phyloP scores from a whole-genome alignment of 2,113 vertebrate genomes.

The Chunga burmeisteri region DNA sequence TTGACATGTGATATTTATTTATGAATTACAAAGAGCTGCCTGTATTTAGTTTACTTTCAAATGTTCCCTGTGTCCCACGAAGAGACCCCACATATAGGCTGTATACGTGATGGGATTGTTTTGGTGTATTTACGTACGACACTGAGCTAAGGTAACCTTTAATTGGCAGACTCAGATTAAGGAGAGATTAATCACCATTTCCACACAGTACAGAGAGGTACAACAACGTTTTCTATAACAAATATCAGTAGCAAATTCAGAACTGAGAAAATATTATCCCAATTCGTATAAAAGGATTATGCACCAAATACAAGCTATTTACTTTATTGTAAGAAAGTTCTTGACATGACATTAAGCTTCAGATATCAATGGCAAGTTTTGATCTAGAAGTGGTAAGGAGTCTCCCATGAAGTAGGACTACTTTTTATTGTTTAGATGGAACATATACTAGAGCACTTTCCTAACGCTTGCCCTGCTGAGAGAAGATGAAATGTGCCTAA shows the following conservation, averaged over 20 bases:
- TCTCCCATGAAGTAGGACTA: neutral
- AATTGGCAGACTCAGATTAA: neutral
- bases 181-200: neutral
- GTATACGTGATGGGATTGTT: neutral
- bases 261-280: neutral
- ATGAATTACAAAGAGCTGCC: neutral
- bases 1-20: constrained; percentile 25
- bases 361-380: neutral
- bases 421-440: neutral
- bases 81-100: neutral
- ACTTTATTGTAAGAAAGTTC: neutral
- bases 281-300: neutral
- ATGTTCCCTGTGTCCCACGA: neutral
- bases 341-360: neutral
- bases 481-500: neutral
- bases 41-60: neutral
- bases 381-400: neutral
- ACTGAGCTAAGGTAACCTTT: neutral
- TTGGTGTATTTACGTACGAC: neutral
- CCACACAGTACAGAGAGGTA: neutral
- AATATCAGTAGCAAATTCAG: neutral
- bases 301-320: neutral
- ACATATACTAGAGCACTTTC: neutral
- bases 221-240: neutral
- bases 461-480: neutral